Evolutionary conservation across 2,888 invertebrate species (phyloP), one percentile per base, ranked within the genome.

Genomic region (Phengaris arion): DNA sequence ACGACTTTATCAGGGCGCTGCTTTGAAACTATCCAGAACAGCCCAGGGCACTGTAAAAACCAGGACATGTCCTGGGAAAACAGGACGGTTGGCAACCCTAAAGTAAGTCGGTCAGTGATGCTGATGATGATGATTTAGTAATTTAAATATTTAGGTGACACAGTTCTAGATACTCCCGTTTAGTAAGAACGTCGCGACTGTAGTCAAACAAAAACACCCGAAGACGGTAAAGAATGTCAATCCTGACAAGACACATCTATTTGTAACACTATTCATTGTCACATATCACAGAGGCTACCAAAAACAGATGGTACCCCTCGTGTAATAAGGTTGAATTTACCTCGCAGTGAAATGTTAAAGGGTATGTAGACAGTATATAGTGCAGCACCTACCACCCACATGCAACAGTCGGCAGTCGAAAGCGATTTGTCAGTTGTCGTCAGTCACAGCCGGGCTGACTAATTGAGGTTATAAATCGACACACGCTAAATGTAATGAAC

Each of bases 381-480:
- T 78, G 75, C 77, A 78, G 78, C 75, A 68, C 86, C 88, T 76
- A 73, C 86, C 88, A 84, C 91, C 90, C 90, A 90, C 91, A 85
- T 84, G 85, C 85, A 85, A 82, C 85, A 83, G 84, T 83, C 85
- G 85, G 85, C 85, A 87, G 88, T 88, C 85, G 83, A 81, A 81
- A 82, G 82, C 89, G 85, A 90, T 91, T 91, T 90, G 90, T 90
- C 89, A 89, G 84, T 86, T 87, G 91, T 89, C 90, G 87, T 85
- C 85, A 87, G 84, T 82, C 78, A 79, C 75, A 79, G 86, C 87
- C 88, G 86, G 84, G 83, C 86, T 87, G 89, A 90, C 90, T 91
- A 92, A 91, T 92, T 90, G 90, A 87, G 83, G 86, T 91, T 89
- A 92, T 92, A 90, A 91, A 92, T 92, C 87, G 89, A 88, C 87